phyloP scores from a whole-genome alignment of 2,888 invertebrate genomes.

The Diachrysia chrysitis region DNA sequence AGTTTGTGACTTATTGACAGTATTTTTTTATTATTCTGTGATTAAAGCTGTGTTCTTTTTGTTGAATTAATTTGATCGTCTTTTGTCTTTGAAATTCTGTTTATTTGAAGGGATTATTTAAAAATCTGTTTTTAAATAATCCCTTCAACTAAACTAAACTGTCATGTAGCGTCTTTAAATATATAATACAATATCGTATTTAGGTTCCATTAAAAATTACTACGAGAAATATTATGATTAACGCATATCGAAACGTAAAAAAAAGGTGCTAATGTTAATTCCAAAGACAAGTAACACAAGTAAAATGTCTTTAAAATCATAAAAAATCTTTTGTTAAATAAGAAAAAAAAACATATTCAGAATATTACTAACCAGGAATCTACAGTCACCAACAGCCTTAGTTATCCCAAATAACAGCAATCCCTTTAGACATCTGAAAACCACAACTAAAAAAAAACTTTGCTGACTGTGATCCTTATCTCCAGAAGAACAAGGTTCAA shows the following conservation, averaged over 20 bases:
- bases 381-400: slow-evolving; percentile 10
- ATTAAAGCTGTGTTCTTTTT: neutral
- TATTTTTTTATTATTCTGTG: slow-evolving; percentile 8
- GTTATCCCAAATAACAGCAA: slow-evolving; percentile 15
- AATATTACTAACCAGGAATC: neutral
- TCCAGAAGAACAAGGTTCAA: slow-evolving; percentile 29
- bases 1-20: slow-evolving; percentile 14
- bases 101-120: neutral
- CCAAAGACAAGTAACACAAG: too few relatives aligned
- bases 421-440: slow-evolving; percentile 14
- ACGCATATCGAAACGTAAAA: too few relatives aligned
- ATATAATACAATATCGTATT: too few relatives aligned
- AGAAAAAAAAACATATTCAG: too few relatives aligned
- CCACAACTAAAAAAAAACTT: slow-evolving; percentile 17
- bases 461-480: slow-evolving; percentile 13
- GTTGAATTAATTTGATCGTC: neutral
- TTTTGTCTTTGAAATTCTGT: neutral
- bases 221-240: too few relatives aligned
- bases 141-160: too few relatives aligned
- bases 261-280: too few relatives aligned
- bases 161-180: too few relatives aligned
- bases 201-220: too few relatives aligned
- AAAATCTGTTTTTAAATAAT: too few relatives aligned
- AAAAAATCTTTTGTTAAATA: too few relatives aligned
- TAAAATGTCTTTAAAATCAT: too few relatives aligned